These are phyloP conservation scores for Erpetoichthys calabaricus DNA, from an alignment of 2,797 vertebrate genomes.

Conservation along the genomic window DNA sequence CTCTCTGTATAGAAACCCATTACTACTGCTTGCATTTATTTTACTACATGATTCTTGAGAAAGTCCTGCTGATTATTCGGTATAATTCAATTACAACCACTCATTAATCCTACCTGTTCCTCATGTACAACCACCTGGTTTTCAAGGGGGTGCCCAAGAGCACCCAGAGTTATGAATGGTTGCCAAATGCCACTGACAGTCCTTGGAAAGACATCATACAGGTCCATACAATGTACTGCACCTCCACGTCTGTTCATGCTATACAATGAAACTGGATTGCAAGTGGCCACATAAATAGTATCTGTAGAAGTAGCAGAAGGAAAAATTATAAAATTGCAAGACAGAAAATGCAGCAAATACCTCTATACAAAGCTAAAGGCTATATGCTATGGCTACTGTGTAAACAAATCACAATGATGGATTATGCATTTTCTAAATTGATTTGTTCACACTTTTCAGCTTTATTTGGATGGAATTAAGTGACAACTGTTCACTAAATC, in stretches of 20 bases:
- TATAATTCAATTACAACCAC: too few species aligned
- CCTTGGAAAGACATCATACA: constrained; percentile 80
- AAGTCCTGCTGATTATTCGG: too few species aligned
- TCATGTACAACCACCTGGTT: constrained; percentile 87
- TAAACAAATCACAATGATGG: too few species aligned
- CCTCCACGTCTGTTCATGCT: constrained; percentile 57
- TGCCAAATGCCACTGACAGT: constrained; percentile 71
- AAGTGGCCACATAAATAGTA: constrained; percentile 62
- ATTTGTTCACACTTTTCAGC: too few species aligned
- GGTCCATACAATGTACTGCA: constrained; percentile 59
- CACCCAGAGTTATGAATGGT: constrained; percentile 73
- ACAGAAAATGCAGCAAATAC: not conserved
- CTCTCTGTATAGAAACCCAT: too few species aligned
- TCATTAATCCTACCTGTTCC: constrained; percentile 62
- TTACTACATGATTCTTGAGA: too few species aligned
- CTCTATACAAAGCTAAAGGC: too few species aligned
- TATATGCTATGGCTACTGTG: too few species aligned
- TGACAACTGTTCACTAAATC: too few species aligned
- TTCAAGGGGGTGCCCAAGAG: constrained; percentile 68
- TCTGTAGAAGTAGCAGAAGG: constrained; percentile 34
- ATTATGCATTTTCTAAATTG: too few species aligned
- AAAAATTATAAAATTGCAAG: constrained; percentile 28
- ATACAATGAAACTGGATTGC: constrained; percentile 80
- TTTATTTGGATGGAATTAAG: too few species aligned
- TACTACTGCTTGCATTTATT: too few species aligned